Percentiles rank a stretch among this genome's conserved stretches.
Conservation (phyloP, 2,888 invertebrate genomes). For the Orchesella flavescens region DNA sequence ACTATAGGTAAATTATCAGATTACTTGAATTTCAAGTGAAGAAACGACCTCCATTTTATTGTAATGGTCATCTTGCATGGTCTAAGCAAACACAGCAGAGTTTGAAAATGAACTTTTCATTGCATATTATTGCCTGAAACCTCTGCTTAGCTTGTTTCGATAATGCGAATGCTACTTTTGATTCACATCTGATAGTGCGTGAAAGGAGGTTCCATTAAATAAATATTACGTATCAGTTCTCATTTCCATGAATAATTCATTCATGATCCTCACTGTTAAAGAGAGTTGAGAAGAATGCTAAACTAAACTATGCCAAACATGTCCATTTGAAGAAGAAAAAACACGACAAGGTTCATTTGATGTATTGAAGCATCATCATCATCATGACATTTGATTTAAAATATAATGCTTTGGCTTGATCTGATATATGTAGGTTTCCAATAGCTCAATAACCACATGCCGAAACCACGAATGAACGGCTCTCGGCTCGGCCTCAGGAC, state of each 20-base stretch:
- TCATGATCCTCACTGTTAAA: slow-evolving; percentile 31
- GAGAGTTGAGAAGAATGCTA: slow-evolving; percentile 3
- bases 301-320: neutral
- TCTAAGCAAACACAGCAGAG: no score
- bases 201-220: slow-evolving; percentile 63
- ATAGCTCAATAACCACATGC: neutral
- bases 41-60: no score
- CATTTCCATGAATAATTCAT: slow-evolving; percentile 59
- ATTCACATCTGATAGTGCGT: slow-evolving; percentile 48
- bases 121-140: no score
- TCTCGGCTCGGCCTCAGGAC: neutral
- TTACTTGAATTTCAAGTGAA: no score
- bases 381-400: neutral
- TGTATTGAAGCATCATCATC: neutral
- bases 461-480: no score
- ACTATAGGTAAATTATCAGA: no score
- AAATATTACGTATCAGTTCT: slow-evolving; percentile 55
- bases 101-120: no score
- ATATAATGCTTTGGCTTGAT: neutral
- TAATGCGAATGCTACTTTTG: slow-evolving; percentile 7
- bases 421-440: neutral
- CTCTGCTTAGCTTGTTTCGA: neutral
- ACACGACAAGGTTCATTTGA: slow-evolving; percentile 13
- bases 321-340: neutral
- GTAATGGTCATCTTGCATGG: no score